Base-by-base conservation (phyloP, 2,888 invertebrate genomes). In the Trissolcus japonicus region DNA sequence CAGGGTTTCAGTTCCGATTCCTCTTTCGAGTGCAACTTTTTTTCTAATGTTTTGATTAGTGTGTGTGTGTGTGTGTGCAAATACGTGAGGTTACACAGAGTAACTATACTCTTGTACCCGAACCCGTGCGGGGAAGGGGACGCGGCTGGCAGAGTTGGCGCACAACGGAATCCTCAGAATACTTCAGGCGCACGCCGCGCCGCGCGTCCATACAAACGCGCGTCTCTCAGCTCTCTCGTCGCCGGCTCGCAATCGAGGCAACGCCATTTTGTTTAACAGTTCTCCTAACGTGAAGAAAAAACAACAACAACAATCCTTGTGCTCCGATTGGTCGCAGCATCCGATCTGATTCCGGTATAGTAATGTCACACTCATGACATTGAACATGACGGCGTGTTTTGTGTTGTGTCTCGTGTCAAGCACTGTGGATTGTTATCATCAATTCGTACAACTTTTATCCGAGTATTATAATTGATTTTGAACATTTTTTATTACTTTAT, bases 161-260 rank as follows among this genome's bases (percentile, higher is more conserved):
- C 72, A 73, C 65, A 57, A 69, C 68, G 76, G 55, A 71, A 78
- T 75, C 74, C 74, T 74, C 78, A 74, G 74, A 78, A 78, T 75
- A 65, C 69, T 78, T 74, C 75, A 82, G 80, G 83, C 83, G 85
- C 82, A 80, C 80, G 84, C 80, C 80, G 81, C 79, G 76, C 80
- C 80, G 82, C 81, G 82, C 82, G 80, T 82, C 82, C 81, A 83
- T 83, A 82, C 83, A 82, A 84, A 83, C 84, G 82, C 84, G 82
- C 80, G 81, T 80, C 80, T 84, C 84, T 85, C 82, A 80, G 82
- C 83, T 83, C 82, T 84, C 85, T 80, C 84, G 82, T 80, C 80
- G 79, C 74, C 78, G 75, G 75, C 83, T 82, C 67, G 75, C 78
- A 75, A 75, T 63, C 62, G 19, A 51, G 57, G 63, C 57, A 62